A percentile compares a stretch with the other conserved stretches of the same genome.
phyloP scores from a whole-genome alignment of 2,113 vertebrate genomes.

The Aramus guarauna region DNA sequence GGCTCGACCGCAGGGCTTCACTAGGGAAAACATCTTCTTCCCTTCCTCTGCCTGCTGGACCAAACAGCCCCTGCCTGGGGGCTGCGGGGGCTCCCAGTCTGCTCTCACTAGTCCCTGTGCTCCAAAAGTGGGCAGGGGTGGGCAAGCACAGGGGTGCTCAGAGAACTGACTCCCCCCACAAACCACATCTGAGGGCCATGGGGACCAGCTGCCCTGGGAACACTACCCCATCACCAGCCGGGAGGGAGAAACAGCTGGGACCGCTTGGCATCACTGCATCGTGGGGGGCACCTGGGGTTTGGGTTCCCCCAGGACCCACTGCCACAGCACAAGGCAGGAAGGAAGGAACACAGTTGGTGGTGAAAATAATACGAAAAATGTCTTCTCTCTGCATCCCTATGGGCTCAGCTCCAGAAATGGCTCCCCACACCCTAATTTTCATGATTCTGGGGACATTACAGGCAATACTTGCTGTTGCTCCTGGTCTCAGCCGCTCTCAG shows the following conservation, averaged over 20 bases:
- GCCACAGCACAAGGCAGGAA: background rate
- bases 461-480: background rate
- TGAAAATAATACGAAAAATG: background rate
- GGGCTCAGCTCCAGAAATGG: background rate
- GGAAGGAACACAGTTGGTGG: background rate
- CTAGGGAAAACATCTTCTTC: background rate
- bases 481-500: background rate
- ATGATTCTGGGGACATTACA: background rate
- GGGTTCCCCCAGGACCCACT: no score
- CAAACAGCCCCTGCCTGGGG: background rate
- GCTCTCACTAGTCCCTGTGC: background rate
- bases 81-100: background rate
- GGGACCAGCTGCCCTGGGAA: background rate
- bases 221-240: accelerated
- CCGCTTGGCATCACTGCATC: accelerated
- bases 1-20: background rate
- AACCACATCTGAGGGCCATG: accelerated
- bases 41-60: background rate
- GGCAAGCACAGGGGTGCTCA: background rate
- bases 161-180: background rate
- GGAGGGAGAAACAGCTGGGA: background rate
- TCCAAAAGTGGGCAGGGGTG: background rate
- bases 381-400: background rate
- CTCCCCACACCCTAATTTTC: background rate
- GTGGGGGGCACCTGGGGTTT: background rate